Base-by-base conservation (phyloP, 2,888 invertebrate species). In the Andrena minutula region DNA sequence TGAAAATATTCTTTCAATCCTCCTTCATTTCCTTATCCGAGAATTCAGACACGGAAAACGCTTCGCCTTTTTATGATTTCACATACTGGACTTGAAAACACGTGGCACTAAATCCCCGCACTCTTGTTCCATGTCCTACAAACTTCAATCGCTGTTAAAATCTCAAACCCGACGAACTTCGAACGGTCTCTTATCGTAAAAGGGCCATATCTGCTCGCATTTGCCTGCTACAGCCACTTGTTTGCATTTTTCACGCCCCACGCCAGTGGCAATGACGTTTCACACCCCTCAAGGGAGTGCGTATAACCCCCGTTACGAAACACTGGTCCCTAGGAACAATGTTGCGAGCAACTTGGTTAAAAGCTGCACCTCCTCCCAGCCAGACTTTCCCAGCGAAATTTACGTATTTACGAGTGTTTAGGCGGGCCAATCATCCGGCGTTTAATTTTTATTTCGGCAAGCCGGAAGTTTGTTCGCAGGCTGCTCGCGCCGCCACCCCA, bases 381-480 rank as follows among this genome's bases (percentile, higher is more conserved):
- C 28, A 23, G 32, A 20, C 12, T 32, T 30, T 65, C 10, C 6
- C 6, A 7, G n/a, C 16, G 35, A 20, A 74, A 77, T n/a, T 61
- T 53, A 23, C 20, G 63, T 75, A 76, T 60, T 76, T 76, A 30
- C 79, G 58, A n/a, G n/a, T 35, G 7, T 64, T 64, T 53, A 63
- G 49, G 51, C 4, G 30, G 35, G 53, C n/a, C 64, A 83, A 83
- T 82, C 69, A 63, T 60, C 58, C 35, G 1, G 8, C 30, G 68
- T 41, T 56, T 77, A 65, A 81, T 82, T 84, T 81, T 84, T 76
- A 81, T 77, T 79, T 64, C 47, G 64, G 10, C 20, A 20, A 2
- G 58, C 7, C 20, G 53, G 30, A 76, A 79, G 49, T 75, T 80
- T 30, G 30, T 58, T 20, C 28, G 26, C 16, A 28, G 32, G 35